Evolutionary conservation across 1,140 invertebrate genomes (phyloP).

Genomic region (Diorhabda elongata): DNA sequence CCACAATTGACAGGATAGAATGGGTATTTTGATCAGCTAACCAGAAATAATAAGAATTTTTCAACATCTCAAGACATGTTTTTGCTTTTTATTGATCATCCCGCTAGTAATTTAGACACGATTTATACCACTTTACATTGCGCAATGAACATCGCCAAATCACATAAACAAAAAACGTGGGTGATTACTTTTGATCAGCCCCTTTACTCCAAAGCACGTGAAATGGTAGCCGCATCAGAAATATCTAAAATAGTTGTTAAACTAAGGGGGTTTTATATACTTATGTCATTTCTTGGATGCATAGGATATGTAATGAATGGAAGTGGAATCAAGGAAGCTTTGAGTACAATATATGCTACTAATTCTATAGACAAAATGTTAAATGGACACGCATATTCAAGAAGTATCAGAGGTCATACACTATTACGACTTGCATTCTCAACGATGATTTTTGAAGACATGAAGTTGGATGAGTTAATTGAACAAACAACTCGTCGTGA

Average conservation of each 20-base stretch:
- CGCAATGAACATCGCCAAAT: conserved; percentile 21
- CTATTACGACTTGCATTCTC: conserved; percentile 24
- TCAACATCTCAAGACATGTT: conserved; percentile 22
- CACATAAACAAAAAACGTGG: conserved; percentile 22
- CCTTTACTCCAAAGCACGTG: conserved; percentile 29
- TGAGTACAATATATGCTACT: conserved; percentile 31
- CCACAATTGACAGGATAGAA: no score
- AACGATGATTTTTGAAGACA: conserved; percentile 27
- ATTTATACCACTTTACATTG: conserved; percentile 26
- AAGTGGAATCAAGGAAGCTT: conserved; percentile 28
- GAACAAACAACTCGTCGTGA: conserved; percentile 36
- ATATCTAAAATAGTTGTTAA: conserved; percentile 22
- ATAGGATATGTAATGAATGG: conserved; percentile 33
- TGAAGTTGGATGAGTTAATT: conserved; percentile 38
- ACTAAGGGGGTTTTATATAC: conserved; percentile 36
- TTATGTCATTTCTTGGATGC: conserved; percentile 35
- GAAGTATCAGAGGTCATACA: conserved; percentile 24
- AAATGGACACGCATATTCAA: conserved; percentile 31
- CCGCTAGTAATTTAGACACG: conserved; percentile 20
- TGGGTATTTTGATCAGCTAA: no score
- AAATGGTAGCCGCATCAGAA: conserved; percentile 25
- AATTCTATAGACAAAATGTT: conserved; percentile 30
- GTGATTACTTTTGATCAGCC: conserved; percentile 31
- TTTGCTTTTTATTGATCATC: conserved; percentile 26
- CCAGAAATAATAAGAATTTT: conserved; percentile 10